Conservation (phyloP, 2,113 vertebrate genomes). For the Passer domesticus region DNA sequence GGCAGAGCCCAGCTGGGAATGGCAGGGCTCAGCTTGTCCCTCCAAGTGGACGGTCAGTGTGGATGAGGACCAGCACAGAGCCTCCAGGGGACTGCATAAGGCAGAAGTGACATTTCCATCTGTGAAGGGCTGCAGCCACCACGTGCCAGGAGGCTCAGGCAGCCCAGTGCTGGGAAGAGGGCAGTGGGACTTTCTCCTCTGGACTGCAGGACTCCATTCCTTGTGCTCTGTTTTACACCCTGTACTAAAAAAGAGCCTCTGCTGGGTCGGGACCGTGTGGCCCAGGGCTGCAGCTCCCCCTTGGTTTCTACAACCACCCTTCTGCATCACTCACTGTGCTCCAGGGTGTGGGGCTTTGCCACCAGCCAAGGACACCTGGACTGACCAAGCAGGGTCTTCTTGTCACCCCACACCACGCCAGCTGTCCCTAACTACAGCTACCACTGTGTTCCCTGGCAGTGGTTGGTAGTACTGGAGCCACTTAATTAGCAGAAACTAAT, state of each 20-base stretch:
- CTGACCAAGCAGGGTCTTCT: neutral
- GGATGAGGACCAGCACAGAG: neutral
- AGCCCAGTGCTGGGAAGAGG: neutral
- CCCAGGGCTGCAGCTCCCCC: neutral
- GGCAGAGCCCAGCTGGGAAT: neutral
- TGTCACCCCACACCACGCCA: rapidly evolving
- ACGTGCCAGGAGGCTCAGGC: neutral
- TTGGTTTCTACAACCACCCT: neutral
- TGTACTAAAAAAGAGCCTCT: neutral
- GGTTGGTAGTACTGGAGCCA: neutral
- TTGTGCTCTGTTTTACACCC: neutral
- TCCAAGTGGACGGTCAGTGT: neutral
- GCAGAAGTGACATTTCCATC: neutral
- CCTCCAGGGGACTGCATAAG: neutral
- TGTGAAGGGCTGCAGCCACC: neutral
- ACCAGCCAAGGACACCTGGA: neutral
- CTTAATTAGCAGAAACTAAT: neutral
- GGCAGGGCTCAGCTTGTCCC: neutral
- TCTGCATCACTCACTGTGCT: rapidly evolving
- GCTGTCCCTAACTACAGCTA: neutral
- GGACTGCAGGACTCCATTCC: neutral
- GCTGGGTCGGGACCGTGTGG: rapidly evolving
- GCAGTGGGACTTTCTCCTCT: neutral
- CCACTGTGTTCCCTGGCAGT: neutral
- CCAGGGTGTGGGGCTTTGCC: too few species aligned